A percentile compares a stretch with the other conserved stretches of the same genome.
Evolutionary conservation across 2,888 invertebrate genomes (phyloP).

Genomic region (Argynnis bischoffii): DNA sequence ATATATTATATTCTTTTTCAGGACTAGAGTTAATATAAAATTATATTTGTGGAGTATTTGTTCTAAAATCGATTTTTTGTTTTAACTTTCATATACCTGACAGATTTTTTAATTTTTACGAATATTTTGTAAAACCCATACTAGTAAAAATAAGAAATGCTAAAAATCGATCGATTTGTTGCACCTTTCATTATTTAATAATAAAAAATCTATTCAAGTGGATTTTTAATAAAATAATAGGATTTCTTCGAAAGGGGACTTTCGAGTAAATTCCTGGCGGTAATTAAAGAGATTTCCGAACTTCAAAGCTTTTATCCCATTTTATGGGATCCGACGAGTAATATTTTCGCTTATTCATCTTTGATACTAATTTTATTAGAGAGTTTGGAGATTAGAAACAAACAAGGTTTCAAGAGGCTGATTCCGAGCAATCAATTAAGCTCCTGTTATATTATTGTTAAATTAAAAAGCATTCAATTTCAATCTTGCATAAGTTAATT

Average conservation of each 20-base stretch:
- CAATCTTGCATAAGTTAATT: background rate
- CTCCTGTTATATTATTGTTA: background rate
- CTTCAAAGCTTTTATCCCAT: constrained; percentile 54
- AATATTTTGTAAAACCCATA: too few relatives aligned
- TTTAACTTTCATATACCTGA: too few relatives aligned
- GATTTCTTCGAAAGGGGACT: constrained; percentile 6
- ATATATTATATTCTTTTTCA: too few relatives aligned
- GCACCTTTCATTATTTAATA: background rate
- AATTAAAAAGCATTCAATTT: background rate
- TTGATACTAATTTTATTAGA: constrained; percentile 49
- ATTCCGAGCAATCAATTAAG: constrained; percentile 25
- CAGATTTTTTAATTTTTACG: too few relatives aligned
- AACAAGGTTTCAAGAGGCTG: constrained; percentile 30
- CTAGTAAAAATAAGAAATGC: too few relatives aligned
- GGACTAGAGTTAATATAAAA: too few relatives aligned
- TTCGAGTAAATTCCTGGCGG: constrained; percentile 30
- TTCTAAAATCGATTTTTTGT: too few relatives aligned
- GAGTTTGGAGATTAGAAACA: constrained; percentile 31
- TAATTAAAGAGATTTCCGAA: constrained; percentile 53
- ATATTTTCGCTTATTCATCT: constrained; percentile 48
- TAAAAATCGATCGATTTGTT: background rate
- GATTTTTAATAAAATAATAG: constrained; percentile 24
- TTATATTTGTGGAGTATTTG: too few relatives aligned
- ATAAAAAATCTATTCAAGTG: background rate
- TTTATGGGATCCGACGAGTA: constrained; percentile 49